These are phyloP conservation scores for Varecia variegata DNA, from an alignment of 2,797 vertebrate species.

Conservation along the genomic window DNA sequence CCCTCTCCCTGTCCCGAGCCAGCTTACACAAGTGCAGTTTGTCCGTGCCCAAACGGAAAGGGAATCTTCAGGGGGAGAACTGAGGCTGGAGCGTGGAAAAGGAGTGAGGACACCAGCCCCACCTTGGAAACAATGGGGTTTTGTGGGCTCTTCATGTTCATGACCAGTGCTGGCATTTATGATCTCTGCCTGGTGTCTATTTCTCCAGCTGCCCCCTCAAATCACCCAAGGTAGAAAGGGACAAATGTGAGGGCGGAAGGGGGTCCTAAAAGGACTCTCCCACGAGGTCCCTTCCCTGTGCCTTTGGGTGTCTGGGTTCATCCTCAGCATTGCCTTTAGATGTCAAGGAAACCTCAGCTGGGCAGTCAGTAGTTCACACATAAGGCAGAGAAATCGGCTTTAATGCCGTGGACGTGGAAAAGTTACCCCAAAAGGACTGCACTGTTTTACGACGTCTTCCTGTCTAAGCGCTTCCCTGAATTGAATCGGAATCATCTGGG, in stretches of 20 bases:
- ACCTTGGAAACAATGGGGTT: background rate
- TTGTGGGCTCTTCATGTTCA: background rate
- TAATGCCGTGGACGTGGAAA: background rate
- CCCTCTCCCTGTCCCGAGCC: background rate
- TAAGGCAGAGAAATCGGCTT: background rate
- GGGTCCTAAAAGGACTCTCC: background rate
- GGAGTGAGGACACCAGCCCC: background rate
- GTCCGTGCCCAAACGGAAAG: background rate
- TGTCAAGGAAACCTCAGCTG: background rate
- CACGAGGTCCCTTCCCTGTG: background rate
- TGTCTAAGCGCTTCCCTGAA: background rate
- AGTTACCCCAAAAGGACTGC: background rate
- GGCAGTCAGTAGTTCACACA: background rate
- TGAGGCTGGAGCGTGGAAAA: background rate
- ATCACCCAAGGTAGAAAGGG: background rate
- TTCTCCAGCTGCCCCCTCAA: background rate
- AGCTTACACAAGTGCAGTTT: background rate
- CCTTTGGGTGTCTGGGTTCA: background rate
- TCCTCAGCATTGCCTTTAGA: background rate
- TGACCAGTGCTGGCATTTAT: background rate
- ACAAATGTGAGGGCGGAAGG: background rate
- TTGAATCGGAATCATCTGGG: background rate
- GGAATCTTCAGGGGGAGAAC: background rate
- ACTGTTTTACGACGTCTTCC: background rate
- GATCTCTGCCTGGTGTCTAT: background rate